These are phyloP conservation scores for Anoplophora glabripennis DNA, from an alignment of 1,140 invertebrate genomes.

Conservation along the genomic window DNA sequence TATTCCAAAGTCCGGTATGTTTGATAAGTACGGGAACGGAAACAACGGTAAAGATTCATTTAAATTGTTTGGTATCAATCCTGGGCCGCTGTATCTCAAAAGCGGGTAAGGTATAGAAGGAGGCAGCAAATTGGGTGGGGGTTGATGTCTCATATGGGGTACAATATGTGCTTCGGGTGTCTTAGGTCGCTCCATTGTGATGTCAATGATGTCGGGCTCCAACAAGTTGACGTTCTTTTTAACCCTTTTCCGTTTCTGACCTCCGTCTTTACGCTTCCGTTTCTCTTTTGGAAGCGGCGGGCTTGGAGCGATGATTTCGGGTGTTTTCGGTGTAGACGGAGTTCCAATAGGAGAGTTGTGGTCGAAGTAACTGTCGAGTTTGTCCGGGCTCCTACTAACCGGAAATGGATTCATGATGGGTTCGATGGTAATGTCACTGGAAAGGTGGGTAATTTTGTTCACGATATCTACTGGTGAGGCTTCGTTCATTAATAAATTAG, in stretches of 20 bases:
- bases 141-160: conserved; percentile 34
- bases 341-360: conserved; percentile 58
- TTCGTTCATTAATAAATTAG: conserved; percentile 52
- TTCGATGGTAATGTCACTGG: conserved; percentile 50
- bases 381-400: conserved; percentile 23
- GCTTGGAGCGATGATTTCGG: conserved; percentile 52
- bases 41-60: conserved; percentile 53
- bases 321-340: conserved; percentile 57
- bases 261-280: conserved; percentile 62
- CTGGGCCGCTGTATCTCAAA: conserved; percentile 43
- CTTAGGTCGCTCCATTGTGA: conserved; percentile 56
- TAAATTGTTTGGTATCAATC: conserved; percentile 63
- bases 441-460: conserved; percentile 37
- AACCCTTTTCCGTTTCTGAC: conserved; percentile 8
- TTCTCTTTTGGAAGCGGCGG: conserved; percentile 60
- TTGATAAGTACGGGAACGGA: conserved; percentile 48
- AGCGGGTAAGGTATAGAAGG: conserved; percentile 54
- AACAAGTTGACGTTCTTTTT: conserved; percentile 41
- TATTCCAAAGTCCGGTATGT: conserved; percentile 52
- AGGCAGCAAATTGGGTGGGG: conserved; percentile 38
- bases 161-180: conserved; percentile 58
- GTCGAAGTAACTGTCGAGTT: conserved; percentile 47
- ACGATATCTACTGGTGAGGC: conserved; percentile 28
- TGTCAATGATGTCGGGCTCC: conserved; percentile 32
- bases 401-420: conserved; percentile 27